Conservation (phyloP, 2,797 vertebrate genomes). For the Propithecus deckenii region DNA sequence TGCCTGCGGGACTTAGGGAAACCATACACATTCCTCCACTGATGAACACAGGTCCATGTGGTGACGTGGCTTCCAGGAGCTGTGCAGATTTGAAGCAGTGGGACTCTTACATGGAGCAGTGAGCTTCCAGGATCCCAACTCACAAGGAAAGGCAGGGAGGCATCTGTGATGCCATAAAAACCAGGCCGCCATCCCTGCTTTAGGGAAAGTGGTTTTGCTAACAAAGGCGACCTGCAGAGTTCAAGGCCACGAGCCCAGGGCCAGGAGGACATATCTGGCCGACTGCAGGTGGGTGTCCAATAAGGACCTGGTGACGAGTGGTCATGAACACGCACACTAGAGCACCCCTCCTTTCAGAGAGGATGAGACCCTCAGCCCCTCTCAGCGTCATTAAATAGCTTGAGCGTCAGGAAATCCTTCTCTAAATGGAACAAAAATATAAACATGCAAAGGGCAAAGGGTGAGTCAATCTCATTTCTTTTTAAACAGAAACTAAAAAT, state of each 20-base stretch:
- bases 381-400: neutral
- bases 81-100: rapidly evolving
- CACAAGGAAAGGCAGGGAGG: neutral
- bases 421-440: neutral
- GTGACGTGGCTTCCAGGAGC: rapidly evolving
- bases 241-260: neutral
- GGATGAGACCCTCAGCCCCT: neutral
- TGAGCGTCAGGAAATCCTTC: neutral
- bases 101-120: too few species aligned
- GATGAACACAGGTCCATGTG: rapidly evolving
- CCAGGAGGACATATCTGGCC: neutral
- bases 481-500: neutral
- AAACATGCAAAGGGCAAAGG: neutral
- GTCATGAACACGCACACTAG: rapidly evolving
- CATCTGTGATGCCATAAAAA: neutral
- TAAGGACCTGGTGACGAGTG: rapidly evolving
- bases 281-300: neutral
- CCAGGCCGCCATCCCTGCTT: rapidly evolving
- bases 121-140: neutral
- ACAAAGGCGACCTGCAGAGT: neutral
- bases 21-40: rapidly evolving
- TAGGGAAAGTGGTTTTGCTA: neutral
- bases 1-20: rapidly evolving
- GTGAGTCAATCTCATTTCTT: neutral
- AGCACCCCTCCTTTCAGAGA: rapidly evolving